Base-by-base conservation (phyloP, 2,888 invertebrate species). In the Lobophora halterata region DNA sequence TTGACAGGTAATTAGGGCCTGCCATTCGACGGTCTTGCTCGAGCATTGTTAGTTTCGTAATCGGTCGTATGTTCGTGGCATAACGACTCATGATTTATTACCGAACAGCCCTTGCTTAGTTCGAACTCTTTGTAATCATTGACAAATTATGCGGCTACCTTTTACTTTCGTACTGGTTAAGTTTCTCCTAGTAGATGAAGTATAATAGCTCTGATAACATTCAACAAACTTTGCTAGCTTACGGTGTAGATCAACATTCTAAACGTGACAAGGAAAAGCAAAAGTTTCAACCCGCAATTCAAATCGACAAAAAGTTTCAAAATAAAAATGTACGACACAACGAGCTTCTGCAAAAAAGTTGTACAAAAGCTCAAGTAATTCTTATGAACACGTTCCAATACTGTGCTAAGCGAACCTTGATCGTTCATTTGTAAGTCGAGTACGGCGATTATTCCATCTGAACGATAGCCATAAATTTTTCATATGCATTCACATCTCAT, bases 1-100 rank as follows among this genome's bases (percentile, higher is more conserved):
- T 71, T 72, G 82, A 80, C 82, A 85, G 76, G 78, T 83, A 85
- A 86, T 87, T 87, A 85, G 81, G 67, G 70, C 58, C 76, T 76
- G 82, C 78, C 79, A 75, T 73, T 78, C 71, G 66, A 64, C 51
- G 54, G 63, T 60, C 69, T 70, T 71, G 76, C 76, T 65, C 66
- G 58, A 65, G 69, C 72, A 67, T 70, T 75, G 73, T 73, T 69
- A 59, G 60, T 82, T 80, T 79, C 77, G 79, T 72, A 81, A 83
- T 69, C 70, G 71, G 70, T 71, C 71, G 68, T 68, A 58, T 79
- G 77, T 74, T 70, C 65, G 60, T 42, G 41, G 37, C 24, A 55
- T 66, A 59, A 60, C 61, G 77, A 74, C 73, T 65, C 61, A 73
- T 80, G 78, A 85, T 81, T 82, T 78, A 85, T 82, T 49, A 55